phyloP scores from a whole-genome alignment of 2,888 invertebrate genomes.

The Sminthurinus aureus region DNA sequence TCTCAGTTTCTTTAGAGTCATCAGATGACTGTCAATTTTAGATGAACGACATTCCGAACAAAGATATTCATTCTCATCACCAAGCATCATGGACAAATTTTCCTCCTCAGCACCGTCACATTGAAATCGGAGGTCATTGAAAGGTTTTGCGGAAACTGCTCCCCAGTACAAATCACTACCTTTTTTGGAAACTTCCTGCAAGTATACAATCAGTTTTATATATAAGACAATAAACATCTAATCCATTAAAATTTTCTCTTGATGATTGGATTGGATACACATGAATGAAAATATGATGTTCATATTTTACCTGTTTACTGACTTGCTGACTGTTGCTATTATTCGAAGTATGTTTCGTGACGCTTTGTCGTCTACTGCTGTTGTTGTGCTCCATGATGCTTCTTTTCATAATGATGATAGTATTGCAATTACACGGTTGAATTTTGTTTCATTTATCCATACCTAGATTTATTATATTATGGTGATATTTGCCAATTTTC shows the following conservation, averaged over 20 bases:
- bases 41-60: conserved; percentile 26
- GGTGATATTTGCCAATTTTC: too few relatives aligned
- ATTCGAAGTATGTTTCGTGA: too few relatives aligned
- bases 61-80: conserved; percentile 9
- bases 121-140: neutral
- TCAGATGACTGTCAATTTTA: conserved; percentile 26
- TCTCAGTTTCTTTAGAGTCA: conserved; percentile 14
- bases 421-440: neutral
- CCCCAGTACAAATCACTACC: neutral
- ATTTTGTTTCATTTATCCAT: neutral
- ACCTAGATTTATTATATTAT: neutral
- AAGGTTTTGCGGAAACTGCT: neutral
- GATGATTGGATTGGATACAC: neutral
- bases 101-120: neutral
- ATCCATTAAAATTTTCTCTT: neutral
- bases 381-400: neutral
- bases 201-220: neutral
- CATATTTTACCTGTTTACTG: neutral
- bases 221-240: neutral
- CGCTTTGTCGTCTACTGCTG: neutral
- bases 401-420: neutral
- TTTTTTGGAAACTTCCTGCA: neutral
- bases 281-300: too few relatives aligned
- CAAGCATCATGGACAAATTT: neutral
- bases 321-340: neutral